A percentile compares a stretch with the other conserved stretches of the same genome.
These are phyloP conservation scores for Ellobium chinense DNA, from an alignment of 2,888 invertebrate species.

Conservation along the genomic window DNA sequence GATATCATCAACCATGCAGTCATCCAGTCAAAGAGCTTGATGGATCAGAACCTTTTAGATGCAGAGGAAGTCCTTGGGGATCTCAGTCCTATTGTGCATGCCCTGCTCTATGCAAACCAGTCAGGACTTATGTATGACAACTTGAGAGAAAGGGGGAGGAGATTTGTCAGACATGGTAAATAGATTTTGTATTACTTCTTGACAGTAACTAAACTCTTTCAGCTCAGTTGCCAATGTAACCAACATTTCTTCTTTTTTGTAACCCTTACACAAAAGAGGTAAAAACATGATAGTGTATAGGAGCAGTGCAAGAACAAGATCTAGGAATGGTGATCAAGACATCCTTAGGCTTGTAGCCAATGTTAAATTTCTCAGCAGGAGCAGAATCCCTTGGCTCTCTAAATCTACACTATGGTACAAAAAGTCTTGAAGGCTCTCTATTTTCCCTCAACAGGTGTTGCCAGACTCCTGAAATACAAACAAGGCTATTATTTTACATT, in stretches of 20 bases:
- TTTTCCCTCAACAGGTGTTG: too few species aligned
- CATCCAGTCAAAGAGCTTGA: slow-evolving; percentile 43
- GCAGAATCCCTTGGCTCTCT: too few species aligned
- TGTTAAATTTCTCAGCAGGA: too few species aligned
- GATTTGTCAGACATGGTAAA: slow-evolving; percentile 38
- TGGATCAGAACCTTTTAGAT: slow-evolving; percentile 37
- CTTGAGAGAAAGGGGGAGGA: slow-evolving; percentile 13
- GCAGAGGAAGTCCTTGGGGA: slow-evolving; percentile 51
- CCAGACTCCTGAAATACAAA: slow-evolving; percentile 40
- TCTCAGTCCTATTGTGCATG: slow-evolving; percentile 49
- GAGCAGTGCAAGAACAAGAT: too few species aligned
- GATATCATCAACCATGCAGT: slow-evolving; percentile 51
- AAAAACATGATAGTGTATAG: too few species aligned
- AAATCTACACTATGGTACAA: too few species aligned
- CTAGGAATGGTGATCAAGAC: too few species aligned
- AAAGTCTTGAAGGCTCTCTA: too few species aligned
- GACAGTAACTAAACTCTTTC: not conserved
- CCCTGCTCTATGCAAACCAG: slow-evolving; percentile 42
- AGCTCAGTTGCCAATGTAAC: too few species aligned
- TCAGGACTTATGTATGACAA: slow-evolving; percentile 36
- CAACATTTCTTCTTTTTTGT: too few species aligned
- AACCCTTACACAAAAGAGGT: too few species aligned
- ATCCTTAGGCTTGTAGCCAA: too few species aligned
- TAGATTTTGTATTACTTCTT: not conserved
- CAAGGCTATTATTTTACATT: slow-evolving; percentile 30